Conservation (phyloP, 1,140 invertebrate species). For the Forficula auricularia region DNA sequence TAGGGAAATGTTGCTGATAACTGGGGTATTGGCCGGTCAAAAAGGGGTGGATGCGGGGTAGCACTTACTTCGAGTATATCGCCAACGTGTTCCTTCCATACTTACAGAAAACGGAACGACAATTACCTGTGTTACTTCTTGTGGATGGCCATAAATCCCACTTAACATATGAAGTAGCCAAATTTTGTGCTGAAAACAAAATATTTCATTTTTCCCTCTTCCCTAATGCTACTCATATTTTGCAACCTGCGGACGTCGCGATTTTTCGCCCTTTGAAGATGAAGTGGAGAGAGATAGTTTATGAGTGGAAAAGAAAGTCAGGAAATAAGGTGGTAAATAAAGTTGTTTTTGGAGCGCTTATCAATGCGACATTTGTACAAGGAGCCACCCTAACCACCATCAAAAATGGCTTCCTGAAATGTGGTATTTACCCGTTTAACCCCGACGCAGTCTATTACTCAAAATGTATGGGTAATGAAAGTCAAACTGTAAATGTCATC, state of each 20-base stretch:
- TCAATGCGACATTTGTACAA: constrained; percentile 15
- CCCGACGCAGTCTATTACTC: too few species aligned
- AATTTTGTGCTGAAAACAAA: constrained; percentile 14
- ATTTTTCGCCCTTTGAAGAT: constrained; percentile 22
- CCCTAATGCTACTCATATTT: constrained; percentile 26
- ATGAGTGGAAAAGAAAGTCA: constrained; percentile 7
- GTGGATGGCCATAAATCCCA: constrained; percentile 5
- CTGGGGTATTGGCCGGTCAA: constrained; percentile 15
- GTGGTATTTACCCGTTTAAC: too few species aligned
- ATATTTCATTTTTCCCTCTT: constrained; percentile 24
- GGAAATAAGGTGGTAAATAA: constrained; percentile 16
- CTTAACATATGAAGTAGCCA: background rate
- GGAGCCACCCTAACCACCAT: constrained; percentile 14
- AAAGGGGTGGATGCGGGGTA: constrained; percentile 17
- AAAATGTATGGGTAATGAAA: too few species aligned
- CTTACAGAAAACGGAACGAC: background rate
- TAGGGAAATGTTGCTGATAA: constrained; percentile 13
- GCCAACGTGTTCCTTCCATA: constrained; percentile 17
- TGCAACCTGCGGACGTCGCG: constrained; percentile 25
- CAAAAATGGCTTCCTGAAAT: constrained; percentile 12
- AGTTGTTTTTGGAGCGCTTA: constrained; percentile 19
- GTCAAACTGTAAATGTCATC: too few species aligned
- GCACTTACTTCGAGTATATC: constrained; percentile 18
- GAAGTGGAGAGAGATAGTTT: constrained; percentile 19
- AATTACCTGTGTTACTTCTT: constrained; percentile 1